These are phyloP conservation scores for Pongo abelii DNA, from an alignment of 2,113 vertebrate species.

Conservation along the genomic window DNA sequence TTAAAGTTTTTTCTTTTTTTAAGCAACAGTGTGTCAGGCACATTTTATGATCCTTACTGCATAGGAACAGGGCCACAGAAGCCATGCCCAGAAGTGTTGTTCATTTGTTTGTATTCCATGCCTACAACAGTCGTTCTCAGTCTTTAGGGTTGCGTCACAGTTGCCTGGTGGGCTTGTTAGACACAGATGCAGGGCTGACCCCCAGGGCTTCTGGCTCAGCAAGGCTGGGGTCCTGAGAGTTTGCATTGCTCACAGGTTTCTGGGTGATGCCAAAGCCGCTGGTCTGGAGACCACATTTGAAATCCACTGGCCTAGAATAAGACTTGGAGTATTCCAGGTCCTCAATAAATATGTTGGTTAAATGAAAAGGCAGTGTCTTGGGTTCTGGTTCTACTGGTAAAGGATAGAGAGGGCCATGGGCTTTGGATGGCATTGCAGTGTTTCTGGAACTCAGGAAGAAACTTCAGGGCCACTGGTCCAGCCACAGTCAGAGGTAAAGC, in stretches of 20 bases:
- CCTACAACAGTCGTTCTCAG: not conserved
- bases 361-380: not conserved
- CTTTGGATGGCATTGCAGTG: not conserved
- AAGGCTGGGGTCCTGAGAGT: not conserved
- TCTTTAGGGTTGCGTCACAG: not conserved
- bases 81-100: not conserved
- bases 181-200: not conserved
- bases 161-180: not conserved
- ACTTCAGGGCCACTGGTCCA: not conserved
- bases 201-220: not conserved
- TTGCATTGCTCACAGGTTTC: not conserved
- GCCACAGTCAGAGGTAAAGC: not conserved
- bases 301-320: not conserved
- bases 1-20: not conserved
- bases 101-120: not conserved
- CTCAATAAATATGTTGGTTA: not conserved
- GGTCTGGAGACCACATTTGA: not conserved
- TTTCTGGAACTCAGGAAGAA: slow-evolving; percentile 1
- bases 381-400: not conserved
- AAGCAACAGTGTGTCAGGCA: not conserved
- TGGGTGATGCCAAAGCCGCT: not conserved
- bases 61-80: not conserved
- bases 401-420: not conserved
- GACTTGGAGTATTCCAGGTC: not conserved
- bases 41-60: not conserved